These are phyloP conservation scores for Halocynthia roretzi DNA, from an alignment of 23 tunicate species.

Conservation along the genomic window DNA sequence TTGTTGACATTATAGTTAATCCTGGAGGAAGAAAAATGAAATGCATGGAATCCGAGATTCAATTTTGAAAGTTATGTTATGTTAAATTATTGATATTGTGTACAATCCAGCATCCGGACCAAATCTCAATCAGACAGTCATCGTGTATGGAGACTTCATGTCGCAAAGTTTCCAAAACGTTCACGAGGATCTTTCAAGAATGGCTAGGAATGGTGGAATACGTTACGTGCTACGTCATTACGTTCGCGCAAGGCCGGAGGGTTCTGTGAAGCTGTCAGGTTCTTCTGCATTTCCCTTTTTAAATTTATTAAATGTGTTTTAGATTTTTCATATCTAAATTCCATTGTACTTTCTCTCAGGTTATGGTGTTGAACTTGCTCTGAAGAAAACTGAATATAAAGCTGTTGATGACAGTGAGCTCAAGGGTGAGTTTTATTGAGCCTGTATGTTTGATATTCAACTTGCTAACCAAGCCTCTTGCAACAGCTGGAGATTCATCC, in stretches of 20 bases:
- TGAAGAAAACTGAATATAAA: constrained; percentile 98
- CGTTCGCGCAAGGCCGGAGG: constrained; percentile 36
- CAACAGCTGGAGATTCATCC: constrained; percentile 32
- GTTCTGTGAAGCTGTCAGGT: constrained; percentile 73
- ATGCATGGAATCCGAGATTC: too few species aligned
- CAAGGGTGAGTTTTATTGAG: constrained; percentile 31
- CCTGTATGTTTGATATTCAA: neutral
- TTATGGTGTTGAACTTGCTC: constrained; percentile 94
- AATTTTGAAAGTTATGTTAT: too few species aligned
- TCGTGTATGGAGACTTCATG: constrained; percentile 62
- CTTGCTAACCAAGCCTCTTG: neutral
- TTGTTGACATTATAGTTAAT: too few species aligned
- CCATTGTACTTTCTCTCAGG: constrained; percentile 38
- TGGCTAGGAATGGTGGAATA: constrained; percentile 31
- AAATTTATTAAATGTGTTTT: neutral
- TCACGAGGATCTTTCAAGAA: constrained; percentile 31
- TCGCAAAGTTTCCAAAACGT: constrained; percentile 29
- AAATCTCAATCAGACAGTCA: constrained; percentile 27
- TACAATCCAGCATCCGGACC: constrained; percentile 10
- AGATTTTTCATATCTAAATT: neutral
- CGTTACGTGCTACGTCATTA: constrained; percentile 75
- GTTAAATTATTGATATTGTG: neutral
- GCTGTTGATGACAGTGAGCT: constrained; percentile 90
- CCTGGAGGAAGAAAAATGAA: too few species aligned
- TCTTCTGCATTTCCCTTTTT: neutral